Percentiles rank a stretch among this genome's conserved stretches.
Conservation (phyloP, 2,797 vertebrate species). For the Ciconia nigra region DNA sequence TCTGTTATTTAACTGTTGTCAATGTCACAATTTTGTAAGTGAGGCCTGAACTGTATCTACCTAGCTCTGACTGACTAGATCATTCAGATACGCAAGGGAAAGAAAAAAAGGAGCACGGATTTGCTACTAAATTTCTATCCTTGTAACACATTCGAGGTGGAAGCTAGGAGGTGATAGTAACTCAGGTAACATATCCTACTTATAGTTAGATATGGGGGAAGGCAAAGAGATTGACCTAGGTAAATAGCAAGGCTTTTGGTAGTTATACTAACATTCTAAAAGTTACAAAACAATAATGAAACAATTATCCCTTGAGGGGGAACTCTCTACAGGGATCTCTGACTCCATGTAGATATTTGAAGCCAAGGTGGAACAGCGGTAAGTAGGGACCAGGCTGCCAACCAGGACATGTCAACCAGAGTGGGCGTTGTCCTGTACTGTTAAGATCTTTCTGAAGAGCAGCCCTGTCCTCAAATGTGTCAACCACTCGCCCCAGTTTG, state of each 20-base stretch:
- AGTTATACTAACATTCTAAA: background rate
- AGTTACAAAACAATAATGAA: background rate
- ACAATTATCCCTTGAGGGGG: background rate
- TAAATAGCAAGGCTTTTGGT: background rate
- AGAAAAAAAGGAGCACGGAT: background rate
- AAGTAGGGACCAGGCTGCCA: background rate
- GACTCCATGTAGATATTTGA: background rate
- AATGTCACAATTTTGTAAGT: background rate
- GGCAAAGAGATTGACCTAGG: background rate
- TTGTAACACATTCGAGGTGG: background rate
- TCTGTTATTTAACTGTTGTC: background rate
- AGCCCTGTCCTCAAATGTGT: background rate
- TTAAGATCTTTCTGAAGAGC: background rate
- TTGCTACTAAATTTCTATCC: background rate
- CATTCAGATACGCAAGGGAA: background rate
- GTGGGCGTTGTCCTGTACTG: background rate
- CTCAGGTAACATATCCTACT: background rate
- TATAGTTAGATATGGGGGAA: background rate
- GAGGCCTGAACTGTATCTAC: background rate
- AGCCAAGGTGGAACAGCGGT: background rate
- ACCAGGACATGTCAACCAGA: background rate
- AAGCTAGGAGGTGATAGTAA: background rate
- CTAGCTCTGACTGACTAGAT: background rate
- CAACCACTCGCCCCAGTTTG: background rate
- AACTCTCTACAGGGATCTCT: background rate